phyloP scores from a whole-genome alignment of 2,113 vertebrate species.

The Zingel zingel region DNA sequence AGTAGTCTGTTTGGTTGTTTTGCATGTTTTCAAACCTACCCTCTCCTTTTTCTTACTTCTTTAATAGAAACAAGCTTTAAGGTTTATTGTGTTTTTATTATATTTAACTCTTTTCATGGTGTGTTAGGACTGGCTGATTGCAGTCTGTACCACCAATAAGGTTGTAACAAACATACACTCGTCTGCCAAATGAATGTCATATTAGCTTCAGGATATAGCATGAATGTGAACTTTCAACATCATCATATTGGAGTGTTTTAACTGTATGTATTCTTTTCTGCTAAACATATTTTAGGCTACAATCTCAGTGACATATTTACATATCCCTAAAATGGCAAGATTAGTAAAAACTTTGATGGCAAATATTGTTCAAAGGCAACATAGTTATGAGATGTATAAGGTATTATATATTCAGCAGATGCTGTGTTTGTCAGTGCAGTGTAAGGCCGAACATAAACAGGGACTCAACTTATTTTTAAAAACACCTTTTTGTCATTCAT shows the following conservation, averaged over 20 bases:
- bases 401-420: background rate
- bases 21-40: conserved; percentile 19
- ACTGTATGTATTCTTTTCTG: background rate
- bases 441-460: conserved; percentile 17
- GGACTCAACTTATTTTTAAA: conserved; percentile 35
- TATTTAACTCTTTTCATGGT: background rate
- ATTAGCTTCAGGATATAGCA: conserved; percentile 5
- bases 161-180: background rate
- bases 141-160: background rate
- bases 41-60: background rate
- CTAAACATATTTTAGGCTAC: conserved; percentile 16
- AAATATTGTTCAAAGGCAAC: background rate
- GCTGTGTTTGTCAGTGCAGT: background rate
- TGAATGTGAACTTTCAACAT: conserved; percentile 7
- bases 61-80: conserved; percentile 14
- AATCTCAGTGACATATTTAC: background rate
- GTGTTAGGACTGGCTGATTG: background rate
- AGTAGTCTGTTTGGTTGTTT: background rate
- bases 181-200: background rate
- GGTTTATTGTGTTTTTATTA: conserved; percentile 21
- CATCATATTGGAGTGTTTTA: background rate
- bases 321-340: background rate
- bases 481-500: conserved; percentile 40
- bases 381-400: background rate
- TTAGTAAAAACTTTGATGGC: background rate